Percentiles rank a stretch among this genome's conserved stretches.
Conservation (phyloP, 2,113 vertebrate genomes). For the Phylloscopus trochiloides region DNA sequence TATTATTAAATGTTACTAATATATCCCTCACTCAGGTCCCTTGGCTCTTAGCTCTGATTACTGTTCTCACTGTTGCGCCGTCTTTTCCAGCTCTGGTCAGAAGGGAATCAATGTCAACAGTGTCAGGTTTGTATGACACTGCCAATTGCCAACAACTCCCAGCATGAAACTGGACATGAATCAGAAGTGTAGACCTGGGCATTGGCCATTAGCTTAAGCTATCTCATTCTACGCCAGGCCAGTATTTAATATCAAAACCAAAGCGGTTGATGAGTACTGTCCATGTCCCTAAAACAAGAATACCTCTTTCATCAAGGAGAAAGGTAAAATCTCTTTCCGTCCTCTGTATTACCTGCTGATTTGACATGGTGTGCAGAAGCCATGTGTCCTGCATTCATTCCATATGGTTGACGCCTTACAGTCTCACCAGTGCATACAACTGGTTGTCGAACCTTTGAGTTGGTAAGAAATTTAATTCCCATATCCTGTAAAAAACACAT, state of each 20-base stretch:
- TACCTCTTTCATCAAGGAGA: background rate
- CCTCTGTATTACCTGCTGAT: background rate
- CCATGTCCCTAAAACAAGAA: background rate
- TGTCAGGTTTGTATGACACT: background rate
- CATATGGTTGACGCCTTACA: background rate
- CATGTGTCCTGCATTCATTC: background rate
- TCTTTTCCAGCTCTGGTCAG: background rate
- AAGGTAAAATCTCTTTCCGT: background rate
- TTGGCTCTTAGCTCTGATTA: background rate
- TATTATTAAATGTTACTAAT: background rate
- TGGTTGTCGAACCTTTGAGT: slow-evolving; percentile 55
- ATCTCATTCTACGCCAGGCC: background rate
- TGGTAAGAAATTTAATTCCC: slow-evolving; percentile 66
- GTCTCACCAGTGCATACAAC: slow-evolving; percentile 42
- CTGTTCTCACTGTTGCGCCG: accelerated
- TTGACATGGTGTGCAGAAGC: background rate
- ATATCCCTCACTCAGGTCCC: background rate
- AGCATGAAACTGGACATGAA: background rate
- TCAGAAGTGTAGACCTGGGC: background rate
- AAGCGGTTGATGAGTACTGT: background rate
- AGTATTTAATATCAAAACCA: background rate
- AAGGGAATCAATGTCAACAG: background rate
- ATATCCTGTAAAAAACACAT: slow-evolving; percentile 40
- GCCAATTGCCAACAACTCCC: background rate
- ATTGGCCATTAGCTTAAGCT: background rate